Evolutionary conservation across 2,888 invertebrate species (phyloP).

Genomic region (Drosophila mercatorum): DNA sequence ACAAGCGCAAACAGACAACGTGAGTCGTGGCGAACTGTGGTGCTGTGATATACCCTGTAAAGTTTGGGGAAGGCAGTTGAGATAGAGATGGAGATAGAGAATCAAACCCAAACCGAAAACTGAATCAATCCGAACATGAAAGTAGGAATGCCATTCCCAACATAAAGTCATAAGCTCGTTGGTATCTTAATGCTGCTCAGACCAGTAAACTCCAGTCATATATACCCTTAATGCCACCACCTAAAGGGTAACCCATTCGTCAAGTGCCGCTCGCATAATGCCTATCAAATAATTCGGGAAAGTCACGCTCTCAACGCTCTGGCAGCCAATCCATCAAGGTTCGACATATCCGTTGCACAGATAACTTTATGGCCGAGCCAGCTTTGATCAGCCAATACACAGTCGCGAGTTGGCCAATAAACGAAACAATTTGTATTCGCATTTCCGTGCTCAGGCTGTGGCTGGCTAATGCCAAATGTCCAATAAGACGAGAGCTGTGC

Average conservation of each 20-base stretch:
- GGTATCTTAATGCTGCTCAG: too few species aligned
- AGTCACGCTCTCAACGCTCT: conserved; percentile 51
- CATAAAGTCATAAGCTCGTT: too few species aligned
- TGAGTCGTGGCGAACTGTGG: neutral
- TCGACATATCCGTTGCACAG: conserved; percentile 59
- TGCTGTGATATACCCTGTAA: conserved; percentile 16
- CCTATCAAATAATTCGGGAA: conserved; percentile 47
- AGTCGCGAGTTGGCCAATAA: conserved; percentile 43
- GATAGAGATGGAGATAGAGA: too few species aligned
- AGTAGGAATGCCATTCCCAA: too few species aligned
- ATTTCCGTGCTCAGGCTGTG: conserved; percentile 39
- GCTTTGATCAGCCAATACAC: conserved; percentile 4
- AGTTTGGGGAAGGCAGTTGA: neutral
- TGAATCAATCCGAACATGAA: too few species aligned
- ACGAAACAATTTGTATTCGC: conserved; percentile 41
- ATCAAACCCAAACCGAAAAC: too few species aligned
- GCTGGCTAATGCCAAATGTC: conserved; percentile 41
- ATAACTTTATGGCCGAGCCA: conserved; percentile 44
- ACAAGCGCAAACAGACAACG: conserved; percentile 12
- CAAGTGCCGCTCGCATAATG: conserved; percentile 31
- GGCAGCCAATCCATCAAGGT: conserved; percentile 45
- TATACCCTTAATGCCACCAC: neutral
- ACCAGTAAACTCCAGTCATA: neutral
- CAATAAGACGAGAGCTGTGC: conserved; percentile 28
- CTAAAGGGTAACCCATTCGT: neutral